These are phyloP conservation scores for Microcaecilia unicolor DNA, from an alignment of 2,797 vertebrate genomes.

Conservation along the genomic window DNA sequence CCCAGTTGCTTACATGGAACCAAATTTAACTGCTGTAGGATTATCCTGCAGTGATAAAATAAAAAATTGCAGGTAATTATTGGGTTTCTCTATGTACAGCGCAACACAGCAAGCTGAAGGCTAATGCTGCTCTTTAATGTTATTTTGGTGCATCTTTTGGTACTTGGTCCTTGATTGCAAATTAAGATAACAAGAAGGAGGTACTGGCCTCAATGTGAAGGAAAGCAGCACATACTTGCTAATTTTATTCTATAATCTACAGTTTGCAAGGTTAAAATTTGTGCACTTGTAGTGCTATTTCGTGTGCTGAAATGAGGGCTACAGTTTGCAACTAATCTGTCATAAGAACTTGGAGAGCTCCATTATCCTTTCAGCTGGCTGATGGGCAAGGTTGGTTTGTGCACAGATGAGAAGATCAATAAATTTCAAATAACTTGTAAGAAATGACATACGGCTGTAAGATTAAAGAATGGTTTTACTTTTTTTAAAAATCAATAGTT, in stretches of 20 bases:
- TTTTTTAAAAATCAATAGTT: constrained; percentile 47
- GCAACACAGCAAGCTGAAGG: constrained; percentile 21
- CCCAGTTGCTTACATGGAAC: constrained; percentile 28
- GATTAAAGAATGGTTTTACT: constrained; percentile 35
- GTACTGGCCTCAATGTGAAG: constrained; percentile 38
- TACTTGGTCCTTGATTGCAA: constrained; percentile 35
- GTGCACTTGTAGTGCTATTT: constrained; percentile 47
- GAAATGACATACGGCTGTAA: constrained; percentile 44
- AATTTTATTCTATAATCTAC: constrained; percentile 46
- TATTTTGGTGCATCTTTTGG: constrained; percentile 13
- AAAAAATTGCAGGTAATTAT: constrained; percentile 42
- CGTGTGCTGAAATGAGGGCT: constrained; percentile 43
- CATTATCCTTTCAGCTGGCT: constrained; percentile 59
- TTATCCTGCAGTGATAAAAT: constrained; percentile 43
- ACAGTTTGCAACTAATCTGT: constrained; percentile 56
- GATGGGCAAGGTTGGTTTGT: constrained; percentile 43
- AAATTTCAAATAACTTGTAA: constrained; percentile 55
- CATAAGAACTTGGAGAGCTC: constrained; percentile 50
- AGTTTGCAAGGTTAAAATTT: constrained; percentile 38
- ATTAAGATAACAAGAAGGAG: constrained; percentile 29
- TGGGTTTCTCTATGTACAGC: constrained; percentile 31
- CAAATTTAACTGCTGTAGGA: constrained; percentile 36
- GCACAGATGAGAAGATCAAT: constrained; percentile 58
- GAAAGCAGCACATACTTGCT: constrained; percentile 43
- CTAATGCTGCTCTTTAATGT: constrained; percentile 23